Evolutionary conservation across 2,888 invertebrate species (phyloP), one percentile per base, ranked within the genome.

Genomic region (Hedya salicella): DNA sequence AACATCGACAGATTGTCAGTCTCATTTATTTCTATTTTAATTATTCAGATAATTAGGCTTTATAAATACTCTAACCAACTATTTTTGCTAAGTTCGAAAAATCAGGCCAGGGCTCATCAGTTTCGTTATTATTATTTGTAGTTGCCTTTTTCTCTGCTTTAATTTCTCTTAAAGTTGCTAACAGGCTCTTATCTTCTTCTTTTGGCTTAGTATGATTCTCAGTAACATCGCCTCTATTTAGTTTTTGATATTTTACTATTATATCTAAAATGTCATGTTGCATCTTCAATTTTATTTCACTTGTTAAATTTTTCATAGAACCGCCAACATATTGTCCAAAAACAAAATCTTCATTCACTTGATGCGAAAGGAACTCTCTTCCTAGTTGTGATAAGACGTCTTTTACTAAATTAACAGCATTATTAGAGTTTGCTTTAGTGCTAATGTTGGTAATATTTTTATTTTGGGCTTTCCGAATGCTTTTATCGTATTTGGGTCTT

Each of bases 261-360:
- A 90, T 46, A n/a, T 91, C 90, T 42, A 92, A 69, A 11, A 91
- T 74, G 3, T 91, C 91, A 70, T 90, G 91, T 54, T 91, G 91
- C 85, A 91, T 86, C 63, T 73, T 81, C 0, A 88, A 17, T 57
- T 82, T 82, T 0, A 82, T 67, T 0, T 87, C 85, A 11, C 71
- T 75, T 3, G 88, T 86, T 1, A 92, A 63, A 69, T 88, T 90
- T 62, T 71, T 88, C 87, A 91, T 89, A 0, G 86, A 69, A 54
- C 82, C 86, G 0, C 89, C 89, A 0, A 91, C 71, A 44, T 87
- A 91, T 69, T 91, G 91, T n/a, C 91, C 91, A 32, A 91, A 91
- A 0, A 90, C 82, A n/a, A 90, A 91, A 39, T 91, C 87, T 71
- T 91, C 91, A n/a, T 79, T 86, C 0, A 90, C 82, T 70, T 89